Percentiles rank a stretch among this genome's conserved stretches.
phyloP scores from a whole-genome alignment of 2,888 invertebrate genomes.

The Platycnemis pennipes region DNA sequence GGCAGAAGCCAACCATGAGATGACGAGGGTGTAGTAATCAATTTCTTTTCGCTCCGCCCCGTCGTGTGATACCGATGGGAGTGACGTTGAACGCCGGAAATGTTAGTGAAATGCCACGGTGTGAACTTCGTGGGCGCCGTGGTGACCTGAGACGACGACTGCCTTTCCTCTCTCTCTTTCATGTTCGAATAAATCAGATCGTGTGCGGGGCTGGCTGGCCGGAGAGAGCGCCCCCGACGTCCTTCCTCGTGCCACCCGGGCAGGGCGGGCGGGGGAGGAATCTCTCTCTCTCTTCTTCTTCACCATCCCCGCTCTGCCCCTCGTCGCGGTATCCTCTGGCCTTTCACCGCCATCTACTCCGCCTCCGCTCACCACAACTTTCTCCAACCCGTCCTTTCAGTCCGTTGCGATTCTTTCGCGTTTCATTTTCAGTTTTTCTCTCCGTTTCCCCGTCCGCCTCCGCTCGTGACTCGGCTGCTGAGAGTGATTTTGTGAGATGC shows the following conservation, averaged over 20 bases:
- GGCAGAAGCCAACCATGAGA: neutral
- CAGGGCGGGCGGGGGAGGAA: neutral
- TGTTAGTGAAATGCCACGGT: neutral
- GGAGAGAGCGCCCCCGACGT: neutral
- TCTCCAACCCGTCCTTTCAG: neutral
- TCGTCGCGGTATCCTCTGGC: neutral
- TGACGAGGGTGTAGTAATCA: neutral
- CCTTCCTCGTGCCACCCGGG: neutral
- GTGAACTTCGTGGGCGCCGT: neutral
- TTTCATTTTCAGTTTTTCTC: neutral
- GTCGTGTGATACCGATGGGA: neutral
- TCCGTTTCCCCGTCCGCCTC: neutral
- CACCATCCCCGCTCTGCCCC: neutral
- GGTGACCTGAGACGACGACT: neutral
- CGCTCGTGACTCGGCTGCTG: slow-evolving; percentile 50
- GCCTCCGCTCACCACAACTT: neutral
- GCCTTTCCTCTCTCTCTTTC: neutral
- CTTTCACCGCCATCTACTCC: neutral
- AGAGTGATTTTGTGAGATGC: neutral
- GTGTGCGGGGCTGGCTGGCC: neutral
- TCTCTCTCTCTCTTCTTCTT: neutral
- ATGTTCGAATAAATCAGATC: slow-evolving; percentile 17
- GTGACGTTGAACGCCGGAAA: neutral
- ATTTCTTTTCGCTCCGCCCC: neutral
- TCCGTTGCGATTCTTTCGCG: neutral